phyloP scores from a whole-genome alignment of 1,140 invertebrate species.

The Aphidius ervi region DNA sequence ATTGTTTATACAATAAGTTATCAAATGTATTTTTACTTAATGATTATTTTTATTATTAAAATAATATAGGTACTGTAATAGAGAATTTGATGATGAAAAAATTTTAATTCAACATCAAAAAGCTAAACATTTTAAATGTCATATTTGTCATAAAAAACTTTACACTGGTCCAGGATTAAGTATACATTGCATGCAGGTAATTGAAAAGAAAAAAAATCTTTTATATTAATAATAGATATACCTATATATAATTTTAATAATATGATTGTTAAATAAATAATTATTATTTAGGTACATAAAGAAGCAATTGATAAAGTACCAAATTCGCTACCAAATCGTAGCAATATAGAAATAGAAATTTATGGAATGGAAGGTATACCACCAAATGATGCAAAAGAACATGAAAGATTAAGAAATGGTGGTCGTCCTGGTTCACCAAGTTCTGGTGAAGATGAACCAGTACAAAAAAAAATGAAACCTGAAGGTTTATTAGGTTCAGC shows the following conservation, averaged over 20 bases:
- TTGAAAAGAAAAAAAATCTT: neutral
- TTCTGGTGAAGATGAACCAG: constrained; percentile 74
- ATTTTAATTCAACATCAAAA: constrained; percentile 99
- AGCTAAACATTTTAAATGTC: constrained; percentile 99
- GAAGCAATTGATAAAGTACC: constrained; percentile 99
- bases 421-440: constrained; percentile 54
- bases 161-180: constrained; percentile 97
- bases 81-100: constrained; percentile 99
- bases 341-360: constrained; percentile 99
- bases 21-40: constrained; percentile 45
- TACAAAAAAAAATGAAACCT: constrained; percentile 66
- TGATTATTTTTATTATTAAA: constrained; percentile 23
- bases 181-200: constrained; percentile 99
- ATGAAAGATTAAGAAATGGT: constrained; percentile 81
- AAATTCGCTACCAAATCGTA: constrained; percentile 94
- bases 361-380: constrained; percentile 99
- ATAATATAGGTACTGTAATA: constrained; percentile 89
- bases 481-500: constrained; percentile 59
- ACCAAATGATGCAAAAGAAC: constrained; percentile 87
- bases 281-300: constrained; percentile 85
- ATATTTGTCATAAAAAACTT: constrained; percentile 99
- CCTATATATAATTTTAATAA: neutral
- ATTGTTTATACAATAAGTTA: neutral
- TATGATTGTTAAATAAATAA: neutral
- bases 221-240: constrained; percentile 3